Conservation (phyloP, 2,888 invertebrate species). For the Mimas tiliae region DNA sequence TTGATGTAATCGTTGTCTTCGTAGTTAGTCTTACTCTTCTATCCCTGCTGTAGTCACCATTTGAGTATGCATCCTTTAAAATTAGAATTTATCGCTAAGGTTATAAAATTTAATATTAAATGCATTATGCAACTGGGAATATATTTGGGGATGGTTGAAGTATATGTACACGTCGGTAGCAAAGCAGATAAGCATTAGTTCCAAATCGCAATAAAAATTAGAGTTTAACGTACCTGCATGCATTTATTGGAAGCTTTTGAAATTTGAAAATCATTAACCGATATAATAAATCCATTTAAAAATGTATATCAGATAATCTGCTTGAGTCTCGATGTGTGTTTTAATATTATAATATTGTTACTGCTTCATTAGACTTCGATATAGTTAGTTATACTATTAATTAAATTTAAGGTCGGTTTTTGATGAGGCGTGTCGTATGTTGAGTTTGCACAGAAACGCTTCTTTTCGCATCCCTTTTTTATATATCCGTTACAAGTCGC, state of each 20-base stretch:
- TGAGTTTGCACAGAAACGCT: slow-evolving; percentile 10
- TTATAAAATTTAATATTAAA: slow-evolving; percentile 21
- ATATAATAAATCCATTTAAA: neutral
- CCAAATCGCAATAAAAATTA: slow-evolving; percentile 9
- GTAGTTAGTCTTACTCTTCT: slow-evolving; percentile 2
- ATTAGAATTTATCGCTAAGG: slow-evolving; percentile 3
- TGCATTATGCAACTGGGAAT: slow-evolving; percentile 1
- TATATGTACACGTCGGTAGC: slow-evolving; percentile 9
- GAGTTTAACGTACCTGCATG: neutral
- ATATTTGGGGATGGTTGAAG: neutral
- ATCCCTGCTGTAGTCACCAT: neutral
- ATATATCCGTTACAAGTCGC: neutral
- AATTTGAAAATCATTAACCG: neutral
- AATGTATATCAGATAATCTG: slow-evolving; percentile 3
- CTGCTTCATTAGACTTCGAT: slow-evolving; percentile 26
- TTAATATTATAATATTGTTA: slow-evolving; percentile 26
- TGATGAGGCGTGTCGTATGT: slow-evolving; percentile 19
- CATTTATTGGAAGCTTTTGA: slow-evolving; percentile 1
- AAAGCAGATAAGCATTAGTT: slow-evolving; percentile 21
- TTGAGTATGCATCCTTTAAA: slow-evolving; percentile 11
- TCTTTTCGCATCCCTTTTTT: neutral
- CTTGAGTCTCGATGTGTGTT: slow-evolving; percentile 27
- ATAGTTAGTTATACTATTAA: slow-evolving; percentile 5
- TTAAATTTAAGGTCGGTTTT: slow-evolving; percentile 20
- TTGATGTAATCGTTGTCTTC: slow-evolving; percentile 14